Evolutionary conservation across 2,888 invertebrate genomes (phyloP).

Genomic region (Cosmopolites sordidus): DNA sequence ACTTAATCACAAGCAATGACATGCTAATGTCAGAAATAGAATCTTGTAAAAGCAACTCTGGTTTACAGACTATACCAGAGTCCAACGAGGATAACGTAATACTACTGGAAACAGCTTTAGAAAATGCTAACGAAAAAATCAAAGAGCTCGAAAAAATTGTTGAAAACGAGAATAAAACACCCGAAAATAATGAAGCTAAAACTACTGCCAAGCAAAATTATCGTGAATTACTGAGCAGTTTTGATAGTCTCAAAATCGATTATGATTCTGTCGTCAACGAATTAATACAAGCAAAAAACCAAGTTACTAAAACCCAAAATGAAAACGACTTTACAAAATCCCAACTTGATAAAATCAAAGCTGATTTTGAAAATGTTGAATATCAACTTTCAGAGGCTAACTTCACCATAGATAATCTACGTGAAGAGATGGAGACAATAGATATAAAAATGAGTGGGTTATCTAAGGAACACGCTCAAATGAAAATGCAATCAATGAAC

Average conservation of each 20-base stretch:
- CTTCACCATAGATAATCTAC: slow-evolving; percentile 49
- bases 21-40: slow-evolving; percentile 63
- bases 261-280: slow-evolving; percentile 29
- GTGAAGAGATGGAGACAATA: slow-evolving; percentile 43
- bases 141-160: slow-evolving; percentile 45
- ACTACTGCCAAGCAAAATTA: slow-evolving; percentile 30
- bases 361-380: slow-evolving; percentile 44
- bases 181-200: slow-evolving; percentile 17
- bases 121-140: slow-evolving; percentile 46
- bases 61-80: slow-evolving; percentile 67
- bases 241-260: slow-evolving; percentile 32
- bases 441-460: slow-evolving; percentile 38
- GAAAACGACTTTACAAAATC: slow-evolving; percentile 44
- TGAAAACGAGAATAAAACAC: slow-evolving; percentile 15
- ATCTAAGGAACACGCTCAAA: slow-evolving; percentile 36
- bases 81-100: slow-evolving; percentile 66
- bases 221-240: slow-evolving; percentile 38
- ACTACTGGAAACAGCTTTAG: slow-evolving; percentile 62
- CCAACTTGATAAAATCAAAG: slow-evolving; percentile 49
- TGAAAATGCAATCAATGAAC: slow-evolving; percentile 33
- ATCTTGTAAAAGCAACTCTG: slow-evolving; percentile 54
- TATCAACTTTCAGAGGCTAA: slow-evolving; percentile 48
- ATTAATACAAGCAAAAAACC: slow-evolving; percentile 53
- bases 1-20: slow-evolving; percentile 68
- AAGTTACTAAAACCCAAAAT: slow-evolving; percentile 46